A percentile compares a stretch with the other conserved stretches of the same genome.
phyloP scores from a whole-genome alignment of 2,888 invertebrate genomes.

The Aquatica leii region DNA sequence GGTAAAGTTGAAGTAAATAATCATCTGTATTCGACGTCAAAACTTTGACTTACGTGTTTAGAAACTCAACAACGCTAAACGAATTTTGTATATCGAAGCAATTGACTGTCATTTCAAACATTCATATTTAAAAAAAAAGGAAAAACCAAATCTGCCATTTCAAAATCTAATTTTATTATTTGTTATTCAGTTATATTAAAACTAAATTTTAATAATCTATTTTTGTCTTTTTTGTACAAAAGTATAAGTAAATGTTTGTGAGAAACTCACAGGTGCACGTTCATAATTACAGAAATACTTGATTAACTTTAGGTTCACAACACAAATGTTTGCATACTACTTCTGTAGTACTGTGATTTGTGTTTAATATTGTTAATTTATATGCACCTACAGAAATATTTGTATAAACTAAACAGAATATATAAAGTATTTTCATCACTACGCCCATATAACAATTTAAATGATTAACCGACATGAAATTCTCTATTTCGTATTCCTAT shows the following conservation, averaged over 20 bases:
- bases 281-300: background rate
- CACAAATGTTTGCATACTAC: slow-evolving; percentile 2
- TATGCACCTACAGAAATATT: background rate
- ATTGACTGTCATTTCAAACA: no score
- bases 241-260: background rate
- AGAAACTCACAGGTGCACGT: background rate
- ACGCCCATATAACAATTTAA: no score
- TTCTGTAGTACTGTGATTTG: background rate
- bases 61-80: background rate
- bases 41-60: background rate
- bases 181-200: no score
- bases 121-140: no score
- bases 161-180: no score
- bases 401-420: no score
- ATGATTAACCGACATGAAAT: no score
- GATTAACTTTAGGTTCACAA: background rate
- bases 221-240: no score
- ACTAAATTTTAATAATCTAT: no score
- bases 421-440: no score
- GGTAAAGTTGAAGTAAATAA: slow-evolving; percentile 6
- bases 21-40: slow-evolving; percentile 11
- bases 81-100: background rate
- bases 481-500: no score
- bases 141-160: no score
- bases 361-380: background rate